Evolutionary conservation across 2,113 vertebrate genomes (phyloP).

Genomic region (Cyprinodon brontotheroides): DNA sequence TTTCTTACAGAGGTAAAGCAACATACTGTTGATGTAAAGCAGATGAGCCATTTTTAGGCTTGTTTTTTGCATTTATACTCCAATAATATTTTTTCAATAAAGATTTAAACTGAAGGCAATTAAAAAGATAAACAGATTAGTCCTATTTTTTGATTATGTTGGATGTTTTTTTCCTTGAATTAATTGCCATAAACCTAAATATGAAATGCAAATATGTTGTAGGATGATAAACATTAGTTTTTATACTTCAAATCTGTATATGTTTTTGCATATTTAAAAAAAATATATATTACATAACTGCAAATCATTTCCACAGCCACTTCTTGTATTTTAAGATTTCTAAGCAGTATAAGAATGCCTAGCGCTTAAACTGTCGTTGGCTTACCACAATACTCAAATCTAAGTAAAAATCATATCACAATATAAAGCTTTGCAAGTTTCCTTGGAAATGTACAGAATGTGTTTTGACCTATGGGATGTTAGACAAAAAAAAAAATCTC

Average conservation of each 20-base stretch:
- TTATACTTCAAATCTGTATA: background rate
- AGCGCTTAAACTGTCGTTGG: background rate
- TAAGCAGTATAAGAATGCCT: background rate
- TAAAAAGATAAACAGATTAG: background rate
- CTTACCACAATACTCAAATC: background rate
- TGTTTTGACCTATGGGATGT: background rate
- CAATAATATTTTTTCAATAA: background rate
- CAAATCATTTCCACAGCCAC: background rate
- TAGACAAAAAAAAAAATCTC: background rate
- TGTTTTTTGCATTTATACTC: conserved; percentile 26
- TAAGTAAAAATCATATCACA: background rate
- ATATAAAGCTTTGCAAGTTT: background rate
- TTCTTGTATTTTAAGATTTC: background rate
- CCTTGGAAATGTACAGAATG: background rate
- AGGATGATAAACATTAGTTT: background rate
- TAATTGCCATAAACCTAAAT: background rate
- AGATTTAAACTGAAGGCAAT: conserved; percentile 5
- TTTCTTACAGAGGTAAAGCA: conserved; percentile 4
- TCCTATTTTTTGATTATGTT: background rate
- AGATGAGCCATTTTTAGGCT: conserved; percentile 13
- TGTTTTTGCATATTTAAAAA: background rate
- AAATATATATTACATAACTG: background rate
- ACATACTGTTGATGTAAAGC: conserved; percentile 35
- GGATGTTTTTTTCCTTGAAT: background rate
- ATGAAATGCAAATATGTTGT: background rate